These are phyloP conservation scores for Stichopus chloronotus DNA, from an alignment of 35 echinoderm and acorn worm species.

Conservation along the genomic window DNA sequence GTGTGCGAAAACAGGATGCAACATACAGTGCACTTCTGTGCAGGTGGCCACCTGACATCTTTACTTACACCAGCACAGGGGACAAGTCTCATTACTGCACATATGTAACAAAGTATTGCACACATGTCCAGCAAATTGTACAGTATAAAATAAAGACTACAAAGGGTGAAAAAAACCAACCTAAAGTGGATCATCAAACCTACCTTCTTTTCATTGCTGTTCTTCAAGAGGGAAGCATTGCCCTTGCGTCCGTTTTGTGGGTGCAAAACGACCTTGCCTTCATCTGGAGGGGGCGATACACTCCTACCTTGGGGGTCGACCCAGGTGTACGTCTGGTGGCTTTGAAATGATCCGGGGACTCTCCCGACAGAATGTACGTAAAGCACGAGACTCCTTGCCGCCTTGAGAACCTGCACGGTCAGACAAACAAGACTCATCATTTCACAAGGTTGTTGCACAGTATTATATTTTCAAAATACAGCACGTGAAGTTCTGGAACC, in stretches of 20 bases:
- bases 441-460: background rate
- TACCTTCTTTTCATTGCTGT: constrained; percentile 93
- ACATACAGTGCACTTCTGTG: no score
- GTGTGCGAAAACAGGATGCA: no score
- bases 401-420: constrained; percentile 76
- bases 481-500: background rate
- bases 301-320: constrained; percentile 91
- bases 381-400: constrained; percentile 73
- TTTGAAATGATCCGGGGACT: constrained; percentile 86
- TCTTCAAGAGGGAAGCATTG: constrained; percentile 72
- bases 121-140: no score
- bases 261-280: constrained; percentile 33
- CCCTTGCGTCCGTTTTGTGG: constrained; percentile 74
- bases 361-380: constrained; percentile 89
- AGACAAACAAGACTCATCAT: constrained; percentile 12
- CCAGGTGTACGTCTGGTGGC: constrained; percentile 94
- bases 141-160: no score
- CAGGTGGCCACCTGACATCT: no score
- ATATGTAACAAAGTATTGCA: no score
- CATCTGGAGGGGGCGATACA: constrained; percentile 92
- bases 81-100: no score
- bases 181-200: background rate
- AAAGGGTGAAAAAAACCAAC: no score
- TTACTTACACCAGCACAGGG: no score
- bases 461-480: background rate